Evolutionary conservation across 1,140 invertebrate species (phyloP).

Genomic region (Antheraea pernyi): DNA sequence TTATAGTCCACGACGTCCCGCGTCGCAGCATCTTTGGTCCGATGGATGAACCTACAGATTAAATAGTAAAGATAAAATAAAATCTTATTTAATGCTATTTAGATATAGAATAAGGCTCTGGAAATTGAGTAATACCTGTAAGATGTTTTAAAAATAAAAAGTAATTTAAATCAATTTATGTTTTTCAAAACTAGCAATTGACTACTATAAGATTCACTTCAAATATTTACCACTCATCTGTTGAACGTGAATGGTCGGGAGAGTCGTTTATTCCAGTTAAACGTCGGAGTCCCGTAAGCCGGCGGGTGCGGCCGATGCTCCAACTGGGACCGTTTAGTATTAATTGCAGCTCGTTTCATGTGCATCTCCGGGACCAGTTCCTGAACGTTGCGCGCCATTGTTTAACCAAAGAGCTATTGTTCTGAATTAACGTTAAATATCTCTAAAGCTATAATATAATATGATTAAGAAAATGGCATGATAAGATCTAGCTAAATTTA

Average conservation of each 20-base stretch:
- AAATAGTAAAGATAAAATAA: too few relatives aligned
- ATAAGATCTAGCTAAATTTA: too few relatives aligned
- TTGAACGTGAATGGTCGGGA: not conserved
- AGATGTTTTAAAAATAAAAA: too few relatives aligned
- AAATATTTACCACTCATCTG: conserved; percentile 4
- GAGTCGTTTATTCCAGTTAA: not conserved
- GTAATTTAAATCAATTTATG: not conserved
- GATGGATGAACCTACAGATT: too few relatives aligned
- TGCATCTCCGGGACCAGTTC: not conserved
- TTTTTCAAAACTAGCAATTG: not conserved
- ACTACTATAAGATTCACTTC: not conserved
- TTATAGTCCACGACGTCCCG: too few relatives aligned
- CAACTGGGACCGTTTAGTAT: conserved; percentile 9
- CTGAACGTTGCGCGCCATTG: not conserved
- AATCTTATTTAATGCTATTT: too few relatives aligned
- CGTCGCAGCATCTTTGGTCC: too few relatives aligned
- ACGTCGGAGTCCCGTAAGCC: not conserved
- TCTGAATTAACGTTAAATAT: not conserved
- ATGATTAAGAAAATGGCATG: not conserved
- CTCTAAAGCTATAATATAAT: not conserved
- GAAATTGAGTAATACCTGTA: too few relatives aligned
- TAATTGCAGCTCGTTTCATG: conserved; percentile 9
- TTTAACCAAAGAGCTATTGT: not conserved
- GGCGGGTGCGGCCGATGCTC: not conserved
- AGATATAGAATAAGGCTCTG: too few relatives aligned